Evolutionary conservation across 2,797 vertebrate genomes (phyloP).

Genomic region (Anableps anableps): DNA sequence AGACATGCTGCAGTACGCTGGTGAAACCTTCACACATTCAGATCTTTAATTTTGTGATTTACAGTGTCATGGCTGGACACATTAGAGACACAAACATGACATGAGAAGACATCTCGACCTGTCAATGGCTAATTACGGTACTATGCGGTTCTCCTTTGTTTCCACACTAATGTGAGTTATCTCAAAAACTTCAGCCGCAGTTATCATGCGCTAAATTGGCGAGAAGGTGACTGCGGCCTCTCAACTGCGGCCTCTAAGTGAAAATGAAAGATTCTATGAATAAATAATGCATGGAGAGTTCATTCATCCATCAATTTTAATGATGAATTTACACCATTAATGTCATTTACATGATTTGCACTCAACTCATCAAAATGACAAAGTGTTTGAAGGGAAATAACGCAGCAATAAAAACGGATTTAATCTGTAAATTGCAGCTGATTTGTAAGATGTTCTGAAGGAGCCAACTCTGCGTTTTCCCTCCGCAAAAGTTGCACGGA

Average conservation of each 20-base stretch:
- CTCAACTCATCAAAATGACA: conserved; percentile 37
- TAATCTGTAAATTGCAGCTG: conserved; percentile 19
- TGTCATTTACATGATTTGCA: conserved; percentile 29
- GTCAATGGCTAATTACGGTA: neutral
- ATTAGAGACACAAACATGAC: neutral
- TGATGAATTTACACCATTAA: conserved; percentile 33
- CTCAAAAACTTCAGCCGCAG: conserved; percentile 3
- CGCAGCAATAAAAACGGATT: conserved; percentile 38
- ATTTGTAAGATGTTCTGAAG: conserved; percentile 22
- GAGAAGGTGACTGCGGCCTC: conserved; percentile 18
- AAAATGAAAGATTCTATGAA: conserved; percentile 21
- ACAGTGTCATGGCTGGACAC: neutral
- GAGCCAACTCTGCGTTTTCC: neutral
- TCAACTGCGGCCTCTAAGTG: conserved; percentile 17
- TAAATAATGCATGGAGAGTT: conserved; percentile 24
- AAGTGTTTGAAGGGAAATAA: conserved; percentile 40
- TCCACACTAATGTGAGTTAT: conserved; percentile 1
- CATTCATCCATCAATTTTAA: conserved; percentile 38
- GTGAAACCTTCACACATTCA: conserved; percentile 19
- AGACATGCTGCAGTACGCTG: conserved; percentile 53
- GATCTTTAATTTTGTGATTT: conserved; percentile 19
- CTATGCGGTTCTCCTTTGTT: neutral
- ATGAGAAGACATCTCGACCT: neutral
- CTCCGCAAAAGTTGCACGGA: neutral
- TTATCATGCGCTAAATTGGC: neutral